phyloP scores from a whole-genome alignment of 2,888 invertebrate species.

The Escarpia spicata region DNA sequence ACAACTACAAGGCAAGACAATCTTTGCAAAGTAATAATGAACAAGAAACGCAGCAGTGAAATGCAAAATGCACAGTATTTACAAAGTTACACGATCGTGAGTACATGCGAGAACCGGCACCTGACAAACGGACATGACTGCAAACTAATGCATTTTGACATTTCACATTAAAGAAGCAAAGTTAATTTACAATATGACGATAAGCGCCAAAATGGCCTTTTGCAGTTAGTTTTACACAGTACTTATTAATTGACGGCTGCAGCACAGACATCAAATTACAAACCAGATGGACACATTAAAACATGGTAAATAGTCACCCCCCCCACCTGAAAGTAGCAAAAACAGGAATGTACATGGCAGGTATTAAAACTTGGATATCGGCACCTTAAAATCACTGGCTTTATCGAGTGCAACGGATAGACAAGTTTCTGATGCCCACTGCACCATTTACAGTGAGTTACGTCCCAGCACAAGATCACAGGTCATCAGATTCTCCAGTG shows the following conservation, averaged over 20 bases:
- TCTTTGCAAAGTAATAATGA: conserved; percentile 16
- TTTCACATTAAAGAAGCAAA: conserved; percentile 4
- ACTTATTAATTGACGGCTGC: neutral
- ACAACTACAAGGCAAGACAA: conserved; percentile 16
- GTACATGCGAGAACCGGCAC: neutral
- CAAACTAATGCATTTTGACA: conserved; percentile 4
- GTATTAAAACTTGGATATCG: conserved; percentile 13
- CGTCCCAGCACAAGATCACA: neutral
- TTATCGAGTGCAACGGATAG: neutral
- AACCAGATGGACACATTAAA: neutral
- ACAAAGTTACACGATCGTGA: neutral
- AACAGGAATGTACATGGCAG: conserved; percentile 1
- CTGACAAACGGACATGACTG: neutral
- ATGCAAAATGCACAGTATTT: conserved; percentile 3
- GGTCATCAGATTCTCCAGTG: neutral
- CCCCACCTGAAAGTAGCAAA: neutral
- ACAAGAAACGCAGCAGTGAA: conserved; percentile 5
- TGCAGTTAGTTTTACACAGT: conserved; percentile 12
- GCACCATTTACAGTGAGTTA: neutral
- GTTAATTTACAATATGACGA: conserved; percentile 12
- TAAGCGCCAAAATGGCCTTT: neutral
- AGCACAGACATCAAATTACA: neutral
- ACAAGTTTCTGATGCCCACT: neutral
- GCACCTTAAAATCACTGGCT: conserved; percentile 3
- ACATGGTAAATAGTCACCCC: conserved; percentile 3